phyloP scores from a whole-genome alignment of 2,113 vertebrate genomes.

The Herpetotheres cachinnans region DNA sequence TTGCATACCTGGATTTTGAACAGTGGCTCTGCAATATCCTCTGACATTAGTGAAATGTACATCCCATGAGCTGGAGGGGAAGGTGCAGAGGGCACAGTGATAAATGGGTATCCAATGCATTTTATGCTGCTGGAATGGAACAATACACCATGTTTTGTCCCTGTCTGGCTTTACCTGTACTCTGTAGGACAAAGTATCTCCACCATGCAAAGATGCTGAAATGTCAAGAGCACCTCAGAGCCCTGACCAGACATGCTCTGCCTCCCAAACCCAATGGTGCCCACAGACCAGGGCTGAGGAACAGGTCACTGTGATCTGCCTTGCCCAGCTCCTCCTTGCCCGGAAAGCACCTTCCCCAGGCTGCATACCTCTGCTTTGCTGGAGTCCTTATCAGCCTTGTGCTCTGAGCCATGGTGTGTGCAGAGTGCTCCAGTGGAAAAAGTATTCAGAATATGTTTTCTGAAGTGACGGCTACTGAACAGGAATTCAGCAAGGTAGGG shows the following conservation, averaged over 20 bases:
- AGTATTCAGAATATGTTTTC: neutral
- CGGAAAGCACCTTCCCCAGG: neutral
- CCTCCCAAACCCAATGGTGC: neutral
- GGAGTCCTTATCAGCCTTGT: neutral
- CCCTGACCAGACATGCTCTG: neutral
- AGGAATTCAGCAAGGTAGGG: neutral
- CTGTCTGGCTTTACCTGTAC: neutral
- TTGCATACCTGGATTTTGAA: neutral
- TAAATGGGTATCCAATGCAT: neutral
- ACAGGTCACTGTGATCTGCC: neutral
- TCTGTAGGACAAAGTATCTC: neutral
- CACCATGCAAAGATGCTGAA: neutral
- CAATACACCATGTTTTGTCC: neutral
- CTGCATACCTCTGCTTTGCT: neutral
- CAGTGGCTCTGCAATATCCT: neutral
- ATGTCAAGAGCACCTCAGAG: neutral
- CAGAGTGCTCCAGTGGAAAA: neutral
- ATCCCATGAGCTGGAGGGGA: neutral
- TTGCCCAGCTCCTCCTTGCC: neutral
- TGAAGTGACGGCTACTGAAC: neutral
- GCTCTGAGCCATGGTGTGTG: rapidly evolving
- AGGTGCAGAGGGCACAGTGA: neutral
- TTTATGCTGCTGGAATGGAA: neutral
- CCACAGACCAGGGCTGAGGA: neutral
- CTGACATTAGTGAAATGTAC: neutral